Conservation (phyloP, 2,797 vertebrate genomes). For the Mycteria americana region DNA sequence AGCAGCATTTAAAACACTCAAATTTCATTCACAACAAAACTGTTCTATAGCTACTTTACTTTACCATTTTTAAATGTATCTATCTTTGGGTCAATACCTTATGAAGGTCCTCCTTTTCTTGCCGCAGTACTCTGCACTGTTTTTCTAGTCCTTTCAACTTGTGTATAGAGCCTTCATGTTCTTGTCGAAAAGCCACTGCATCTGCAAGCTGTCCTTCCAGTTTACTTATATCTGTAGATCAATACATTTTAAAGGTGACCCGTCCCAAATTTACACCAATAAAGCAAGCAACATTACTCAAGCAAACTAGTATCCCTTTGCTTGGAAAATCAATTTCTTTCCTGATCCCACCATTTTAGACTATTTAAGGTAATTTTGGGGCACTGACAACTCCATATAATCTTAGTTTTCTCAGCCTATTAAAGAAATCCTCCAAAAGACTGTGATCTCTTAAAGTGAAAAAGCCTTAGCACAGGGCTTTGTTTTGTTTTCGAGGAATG, state of each 20-base stretch:
- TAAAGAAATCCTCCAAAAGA: not conserved
- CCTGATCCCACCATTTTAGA: not conserved
- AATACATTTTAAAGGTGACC: not conserved
- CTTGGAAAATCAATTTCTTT: not conserved
- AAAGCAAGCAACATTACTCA: not conserved
- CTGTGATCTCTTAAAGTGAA: not conserved
- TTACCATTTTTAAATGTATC: not conserved
- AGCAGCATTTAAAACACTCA: not conserved
- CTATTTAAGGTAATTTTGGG: not conserved
- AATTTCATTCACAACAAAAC: not conserved
- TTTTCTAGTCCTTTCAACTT: constrained; percentile 89
- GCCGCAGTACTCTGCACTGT: constrained; percentile 84
- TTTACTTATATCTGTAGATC: constrained; percentile 83
- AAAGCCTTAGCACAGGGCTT: not conserved
- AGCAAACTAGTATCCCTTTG: not conserved
- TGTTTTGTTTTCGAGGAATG: not conserved
- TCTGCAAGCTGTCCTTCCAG: constrained; percentile 92
- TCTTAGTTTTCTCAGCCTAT: not conserved
- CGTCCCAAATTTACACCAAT: not conserved
- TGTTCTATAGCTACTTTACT: not conserved
- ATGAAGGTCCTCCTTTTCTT: constrained; percentile 92
- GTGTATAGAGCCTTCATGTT: constrained; percentile 86
- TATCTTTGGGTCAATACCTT: constrained; percentile 77
- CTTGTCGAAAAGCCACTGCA: constrained; percentile 84
- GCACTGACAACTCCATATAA: not conserved